Conservation (phyloP, 2,797 vertebrate species). For the Urosaurus nigricauda region DNA sequence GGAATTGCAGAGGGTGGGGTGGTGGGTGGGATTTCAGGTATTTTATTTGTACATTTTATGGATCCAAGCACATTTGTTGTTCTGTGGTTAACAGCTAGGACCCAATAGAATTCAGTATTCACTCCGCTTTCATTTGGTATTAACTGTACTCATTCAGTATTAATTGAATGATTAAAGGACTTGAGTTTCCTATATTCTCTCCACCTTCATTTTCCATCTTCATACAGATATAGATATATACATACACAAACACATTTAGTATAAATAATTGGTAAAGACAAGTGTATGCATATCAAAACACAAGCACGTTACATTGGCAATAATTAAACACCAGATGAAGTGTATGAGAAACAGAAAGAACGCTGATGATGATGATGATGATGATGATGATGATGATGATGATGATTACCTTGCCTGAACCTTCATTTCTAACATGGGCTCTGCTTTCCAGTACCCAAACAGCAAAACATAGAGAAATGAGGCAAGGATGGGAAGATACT, state of each 20-base stretch:
- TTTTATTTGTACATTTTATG: neutral
- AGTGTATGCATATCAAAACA: neutral
- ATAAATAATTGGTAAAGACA: neutral
- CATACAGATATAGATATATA: neutral
- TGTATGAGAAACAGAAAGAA: neutral
- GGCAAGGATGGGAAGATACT: neutral
- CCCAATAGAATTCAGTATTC: neutral
- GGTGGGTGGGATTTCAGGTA: neutral
- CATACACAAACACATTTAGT: neutral
- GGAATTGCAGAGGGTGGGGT: neutral
- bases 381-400: no score
- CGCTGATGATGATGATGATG: no score
- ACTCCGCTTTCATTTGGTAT: no score
- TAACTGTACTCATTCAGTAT: no score
- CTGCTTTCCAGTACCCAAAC: neutral
- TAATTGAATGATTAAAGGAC: neutral
- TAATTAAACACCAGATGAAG: neutral
- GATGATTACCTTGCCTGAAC: neutral
- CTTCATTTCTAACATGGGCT: neutral
- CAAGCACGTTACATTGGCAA: neutral
- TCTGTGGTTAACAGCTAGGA: neutral
- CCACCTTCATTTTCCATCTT: neutral
- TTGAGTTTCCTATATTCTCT: neutral
- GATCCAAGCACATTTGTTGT: neutral
- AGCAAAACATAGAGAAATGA: neutral